Base-by-base conservation (phyloP, 1,140 invertebrate species). In the Bathynomus jamesi region DNA sequence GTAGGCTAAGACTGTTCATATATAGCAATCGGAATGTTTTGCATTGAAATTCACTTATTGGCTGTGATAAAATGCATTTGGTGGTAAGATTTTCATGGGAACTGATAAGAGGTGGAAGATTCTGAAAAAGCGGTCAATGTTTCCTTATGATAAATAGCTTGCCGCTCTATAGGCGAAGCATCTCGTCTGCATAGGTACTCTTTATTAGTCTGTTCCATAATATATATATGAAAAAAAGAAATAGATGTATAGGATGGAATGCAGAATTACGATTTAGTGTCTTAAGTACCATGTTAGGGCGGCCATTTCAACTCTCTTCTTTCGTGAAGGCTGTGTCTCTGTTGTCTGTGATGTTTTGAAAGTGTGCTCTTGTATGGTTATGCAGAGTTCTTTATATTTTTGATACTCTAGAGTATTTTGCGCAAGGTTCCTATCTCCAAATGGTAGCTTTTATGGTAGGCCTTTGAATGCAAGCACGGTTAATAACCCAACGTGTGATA, bases 311-410 rank as follows among this genome's bases (percentile, higher is more conserved):
- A 40, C 32, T 17, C 17, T 40, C 32, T 40, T 40, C 32, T 69
- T 72, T 77, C 69, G 75, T 69, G 75, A 77, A 74, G 75, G 75
- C 75, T 77, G 75, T 77, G 75, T 74, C 72, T 72, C 72, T 72
- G 72, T 77, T 74, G 60, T 74, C 75, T 77, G 75, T 77, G 75
- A 77, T 77, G 75, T 77, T 69, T 67, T 69, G 75, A 77, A 40
- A 77, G 75, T 77, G 75, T 77, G 75, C 75, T 77, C 71, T 77
- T 77, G 75, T 76, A 71, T 70, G 75, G 75, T 74, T 77, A 74
- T 77, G 75, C 72, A 77, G 75, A 77, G 75, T 71, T 77, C 75
- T 77, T 77, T 77, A 77, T 77, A 77, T 77, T 77, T 77, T 77
- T 77, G 75, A 77, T 77, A 77, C 75, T 77, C 70, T 77, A 77